phyloP scores from a whole-genome alignment of 2,888 invertebrate genomes.

The Stenotaenia linearis region DNA sequence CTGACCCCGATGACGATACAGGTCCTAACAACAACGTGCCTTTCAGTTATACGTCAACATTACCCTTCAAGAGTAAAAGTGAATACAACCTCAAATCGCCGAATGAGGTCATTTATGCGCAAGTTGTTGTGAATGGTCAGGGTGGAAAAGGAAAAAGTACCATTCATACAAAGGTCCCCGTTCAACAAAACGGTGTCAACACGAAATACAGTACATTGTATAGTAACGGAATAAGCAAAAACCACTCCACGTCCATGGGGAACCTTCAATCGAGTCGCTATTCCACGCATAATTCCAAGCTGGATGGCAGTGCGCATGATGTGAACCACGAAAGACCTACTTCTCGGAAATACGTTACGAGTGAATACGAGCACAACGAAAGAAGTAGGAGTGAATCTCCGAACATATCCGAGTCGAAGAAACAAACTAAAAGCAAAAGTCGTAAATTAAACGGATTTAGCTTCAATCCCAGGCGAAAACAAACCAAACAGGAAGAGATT shows the following conservation, averaged over 20 bases:
- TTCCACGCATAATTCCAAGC: not conserved
- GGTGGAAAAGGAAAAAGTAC: constrained; percentile 50
- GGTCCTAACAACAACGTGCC: constrained; percentile 63
- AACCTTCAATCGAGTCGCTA: not conserved
- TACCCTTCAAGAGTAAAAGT: constrained; percentile 33
- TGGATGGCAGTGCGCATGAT: not conserved
- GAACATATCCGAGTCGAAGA: not conserved
- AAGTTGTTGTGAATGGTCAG: constrained; percentile 54
- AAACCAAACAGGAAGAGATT: constrained; percentile 14
- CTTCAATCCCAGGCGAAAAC: not conserved
- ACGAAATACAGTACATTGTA: not conserved
- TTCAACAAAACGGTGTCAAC: constrained; percentile 58
- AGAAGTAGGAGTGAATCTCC: constrained; percentile 10
- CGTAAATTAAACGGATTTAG: not conserved
- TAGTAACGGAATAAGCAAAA: not conserved
- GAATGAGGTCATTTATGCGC: constrained; percentile 65
- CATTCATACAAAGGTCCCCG: constrained; percentile 52
- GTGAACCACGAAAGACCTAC: not conserved
- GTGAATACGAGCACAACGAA: not conserved
- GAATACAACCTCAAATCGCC: constrained; percentile 36
- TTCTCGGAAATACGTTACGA: not conserved
- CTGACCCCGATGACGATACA: constrained; percentile 29
- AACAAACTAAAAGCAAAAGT: not conserved
- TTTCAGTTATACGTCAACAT: constrained; percentile 63
- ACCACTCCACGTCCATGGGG: constrained; percentile 24